Evolutionary conservation across 1,140 invertebrate genomes (phyloP).

Genomic region (Trichogramma pretiosum): DNA sequence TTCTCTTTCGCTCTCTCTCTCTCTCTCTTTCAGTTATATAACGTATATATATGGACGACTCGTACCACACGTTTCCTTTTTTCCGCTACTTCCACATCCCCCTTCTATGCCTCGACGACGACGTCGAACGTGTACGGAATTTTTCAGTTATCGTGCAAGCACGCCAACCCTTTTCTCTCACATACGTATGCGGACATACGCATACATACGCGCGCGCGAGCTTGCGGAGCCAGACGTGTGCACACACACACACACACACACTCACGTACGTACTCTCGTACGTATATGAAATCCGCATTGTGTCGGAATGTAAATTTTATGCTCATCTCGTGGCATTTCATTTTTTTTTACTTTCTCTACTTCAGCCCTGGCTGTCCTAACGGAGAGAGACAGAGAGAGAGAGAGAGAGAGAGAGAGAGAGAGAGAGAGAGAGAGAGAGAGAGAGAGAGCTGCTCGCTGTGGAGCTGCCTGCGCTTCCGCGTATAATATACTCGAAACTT

Average conservation of each 20-base stretch:
- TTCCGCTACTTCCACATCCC: background rate
- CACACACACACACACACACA: too few species aligned
- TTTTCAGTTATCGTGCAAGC: background rate
- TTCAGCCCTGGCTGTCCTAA: too few species aligned
- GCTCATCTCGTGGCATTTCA: too few species aligned
- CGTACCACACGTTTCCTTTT: constrained; percentile 10
- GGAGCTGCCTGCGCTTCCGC: background rate
- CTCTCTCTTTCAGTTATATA: background rate
- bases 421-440: too few species aligned
- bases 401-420: too few species aligned
- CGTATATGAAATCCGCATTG: too few species aligned
- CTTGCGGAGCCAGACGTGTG: too few species aligned
- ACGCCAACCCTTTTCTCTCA: background rate
- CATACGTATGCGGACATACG: background rate
- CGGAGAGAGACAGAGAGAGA: too few species aligned
- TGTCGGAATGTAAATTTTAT: constrained; percentile 7
- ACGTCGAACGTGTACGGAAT: constrained; percentile 14
- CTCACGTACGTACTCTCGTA: too few species aligned
- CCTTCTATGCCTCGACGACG: background rate
- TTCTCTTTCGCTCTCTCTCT: background rate
- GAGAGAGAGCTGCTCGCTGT: too few species aligned
- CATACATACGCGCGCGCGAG: background rate
- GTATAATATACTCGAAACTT: background rate
- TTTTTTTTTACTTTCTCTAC: background rate
- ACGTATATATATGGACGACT: background rate